Conservation (phyloP, 2,113 vertebrate genomes). For the Lasiurus cinereus region DNA sequence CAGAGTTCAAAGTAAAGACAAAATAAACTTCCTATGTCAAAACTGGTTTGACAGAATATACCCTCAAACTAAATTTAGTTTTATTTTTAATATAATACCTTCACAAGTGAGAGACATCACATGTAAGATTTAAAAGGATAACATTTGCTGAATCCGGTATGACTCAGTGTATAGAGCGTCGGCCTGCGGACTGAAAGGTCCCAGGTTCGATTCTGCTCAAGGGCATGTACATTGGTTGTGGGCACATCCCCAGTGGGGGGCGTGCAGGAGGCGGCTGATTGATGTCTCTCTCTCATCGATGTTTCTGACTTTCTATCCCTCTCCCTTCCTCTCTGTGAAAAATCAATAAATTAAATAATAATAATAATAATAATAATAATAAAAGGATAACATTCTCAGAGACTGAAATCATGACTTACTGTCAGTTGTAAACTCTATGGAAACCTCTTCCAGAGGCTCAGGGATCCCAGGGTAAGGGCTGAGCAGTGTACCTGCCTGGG, state of each 20-base stretch:
- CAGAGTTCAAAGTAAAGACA: conserved; percentile 16
- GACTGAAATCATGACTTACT: not conserved
- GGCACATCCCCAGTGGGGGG: too few species aligned
- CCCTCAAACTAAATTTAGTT: conserved; percentile 37
- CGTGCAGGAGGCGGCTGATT: too few species aligned
- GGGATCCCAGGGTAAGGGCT: not conserved
- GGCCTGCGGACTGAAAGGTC: too few species aligned
- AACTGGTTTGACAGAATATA: not conserved
- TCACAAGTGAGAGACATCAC: not conserved
- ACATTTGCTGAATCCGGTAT: too few species aligned
- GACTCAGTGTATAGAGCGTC: too few species aligned
- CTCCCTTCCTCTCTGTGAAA: too few species aligned
- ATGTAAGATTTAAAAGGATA: not conserved
- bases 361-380: too few species aligned
- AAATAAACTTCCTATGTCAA: conserved; percentile 16
- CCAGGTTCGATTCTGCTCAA: too few species aligned
- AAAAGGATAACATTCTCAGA: not conserved
- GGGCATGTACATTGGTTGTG: too few species aligned
- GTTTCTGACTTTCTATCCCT: too few species aligned
- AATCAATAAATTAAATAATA: too few species aligned
- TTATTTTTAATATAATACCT: conserved; percentile 50
- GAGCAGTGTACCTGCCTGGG: not conserved
- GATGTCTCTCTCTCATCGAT: too few species aligned
- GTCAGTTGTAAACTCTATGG: not conserved
- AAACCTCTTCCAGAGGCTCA: not conserved